Evolutionary conservation across 2,797 vertebrate species (phyloP).

Genomic region (Anniella stebbinsi): DNA sequence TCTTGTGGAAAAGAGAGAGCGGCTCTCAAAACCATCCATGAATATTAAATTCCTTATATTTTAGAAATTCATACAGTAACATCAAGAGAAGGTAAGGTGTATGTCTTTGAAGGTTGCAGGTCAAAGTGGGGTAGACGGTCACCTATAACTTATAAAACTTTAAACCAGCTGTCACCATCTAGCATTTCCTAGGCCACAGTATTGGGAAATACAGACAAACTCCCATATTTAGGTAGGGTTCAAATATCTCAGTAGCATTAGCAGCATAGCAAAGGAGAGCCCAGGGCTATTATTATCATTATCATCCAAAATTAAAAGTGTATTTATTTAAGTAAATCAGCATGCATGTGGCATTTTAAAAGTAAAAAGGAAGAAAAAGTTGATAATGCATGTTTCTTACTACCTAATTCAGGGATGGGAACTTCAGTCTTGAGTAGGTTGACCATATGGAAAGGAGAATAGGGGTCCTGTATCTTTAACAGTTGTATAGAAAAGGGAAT

Average conservation of each 20-base stretch:
- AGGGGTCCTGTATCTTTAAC: too few species aligned
- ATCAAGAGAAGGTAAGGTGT: background rate
- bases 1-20: background rate
- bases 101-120: background rate
- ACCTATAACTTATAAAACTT: background rate
- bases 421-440: too few species aligned
- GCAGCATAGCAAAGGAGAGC: background rate
- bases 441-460: too few species aligned
- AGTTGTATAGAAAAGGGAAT: too few species aligned
- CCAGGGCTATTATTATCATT: background rate
- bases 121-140: background rate
- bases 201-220: background rate
- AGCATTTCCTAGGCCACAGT: background rate
- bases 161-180: background rate
- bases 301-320: background rate
- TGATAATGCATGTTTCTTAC: background rate
- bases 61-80: background rate
- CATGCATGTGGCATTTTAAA: background rate
- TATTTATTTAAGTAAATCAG: background rate
- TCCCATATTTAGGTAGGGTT: background rate
- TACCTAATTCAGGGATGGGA: too few species aligned
- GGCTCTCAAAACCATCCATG: background rate
- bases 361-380: background rate
- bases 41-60: background rate
- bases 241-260: background rate